phyloP scores from a whole-genome alignment of 2,797 vertebrate genomes.

The Setipinna tenuifilis region DNA sequence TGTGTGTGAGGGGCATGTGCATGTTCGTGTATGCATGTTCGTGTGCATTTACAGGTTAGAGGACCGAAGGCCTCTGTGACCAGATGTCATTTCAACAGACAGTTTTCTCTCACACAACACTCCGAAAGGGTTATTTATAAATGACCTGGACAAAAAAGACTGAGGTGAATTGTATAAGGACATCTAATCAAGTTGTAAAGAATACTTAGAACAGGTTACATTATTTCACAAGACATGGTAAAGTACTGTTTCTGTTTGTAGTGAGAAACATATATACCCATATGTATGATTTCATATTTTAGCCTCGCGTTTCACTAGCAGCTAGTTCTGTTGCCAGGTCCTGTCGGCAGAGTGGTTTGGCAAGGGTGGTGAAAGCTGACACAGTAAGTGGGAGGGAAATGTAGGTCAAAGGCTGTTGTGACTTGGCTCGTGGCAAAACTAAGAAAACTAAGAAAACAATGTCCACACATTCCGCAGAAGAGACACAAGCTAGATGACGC shows the following conservation, averaged over 20 bases:
- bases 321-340: not conserved
- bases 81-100: not conserved
- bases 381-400: not conserved
- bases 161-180: not conserved
- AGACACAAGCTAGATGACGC: not conserved
- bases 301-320: not conserved
- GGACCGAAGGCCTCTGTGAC: not conserved
- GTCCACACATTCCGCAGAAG: not conserved
- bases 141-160: no score
- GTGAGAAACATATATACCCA: not conserved
- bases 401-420: not conserved
- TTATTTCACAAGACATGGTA: no score
- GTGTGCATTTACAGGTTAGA: no score
- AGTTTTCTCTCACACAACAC: not conserved
- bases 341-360: not conserved
- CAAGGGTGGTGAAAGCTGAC: not conserved
- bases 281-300: no score
- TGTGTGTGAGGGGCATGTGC: no score
- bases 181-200: no score
- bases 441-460: not conserved
- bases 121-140: not conserved
- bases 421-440: not conserved
- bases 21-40: no score
- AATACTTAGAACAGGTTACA: no score
- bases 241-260: no score